phyloP scores from a whole-genome alignment of 2,888 invertebrate genomes.

The Dendrolimus pini region DNA sequence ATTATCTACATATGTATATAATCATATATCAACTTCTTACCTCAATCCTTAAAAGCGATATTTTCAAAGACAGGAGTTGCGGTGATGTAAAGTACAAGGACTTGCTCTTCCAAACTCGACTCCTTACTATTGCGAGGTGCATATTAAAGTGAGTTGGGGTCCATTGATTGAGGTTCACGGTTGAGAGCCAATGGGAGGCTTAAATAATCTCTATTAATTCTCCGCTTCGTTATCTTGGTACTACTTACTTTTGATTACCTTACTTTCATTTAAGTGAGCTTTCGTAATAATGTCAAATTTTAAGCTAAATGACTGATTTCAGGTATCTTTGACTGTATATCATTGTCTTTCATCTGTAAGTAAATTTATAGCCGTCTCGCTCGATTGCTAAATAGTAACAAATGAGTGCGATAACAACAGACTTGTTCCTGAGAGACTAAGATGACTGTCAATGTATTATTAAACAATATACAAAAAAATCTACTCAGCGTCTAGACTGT shows the following conservation, averaged over 20 bases:
- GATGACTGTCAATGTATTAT: too few species aligned
- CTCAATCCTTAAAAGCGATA: background rate
- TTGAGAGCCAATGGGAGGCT: conserved; percentile 49
- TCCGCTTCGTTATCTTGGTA: conserved; percentile 31
- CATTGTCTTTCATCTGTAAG: too few species aligned
- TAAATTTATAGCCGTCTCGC: too few species aligned
- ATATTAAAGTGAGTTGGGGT: conserved; percentile 58
- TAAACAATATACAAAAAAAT: too few species aligned
- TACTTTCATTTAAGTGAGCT: background rate
- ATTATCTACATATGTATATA: too few species aligned
- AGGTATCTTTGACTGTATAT: too few species aligned
- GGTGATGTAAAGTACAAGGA: conserved; percentile 67
- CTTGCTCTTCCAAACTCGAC: conserved; percentile 64
- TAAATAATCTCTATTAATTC: conserved; percentile 52
- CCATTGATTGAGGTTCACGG: conserved; percentile 58
- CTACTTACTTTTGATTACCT: conserved; percentile 19
- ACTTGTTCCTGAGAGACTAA: too few species aligned
- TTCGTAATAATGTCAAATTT: background rate
- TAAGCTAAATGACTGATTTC: background rate
- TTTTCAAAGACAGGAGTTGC: conserved; percentile 25
- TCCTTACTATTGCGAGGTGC: conserved; percentile 66
- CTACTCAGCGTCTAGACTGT: too few species aligned
- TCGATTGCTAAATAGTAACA: too few species aligned
- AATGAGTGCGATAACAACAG: too few species aligned
- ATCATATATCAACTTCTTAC: too few species aligned